Evolutionary conservation across 2,888 invertebrate species (phyloP).

Genomic region (Blera fallax): DNA sequence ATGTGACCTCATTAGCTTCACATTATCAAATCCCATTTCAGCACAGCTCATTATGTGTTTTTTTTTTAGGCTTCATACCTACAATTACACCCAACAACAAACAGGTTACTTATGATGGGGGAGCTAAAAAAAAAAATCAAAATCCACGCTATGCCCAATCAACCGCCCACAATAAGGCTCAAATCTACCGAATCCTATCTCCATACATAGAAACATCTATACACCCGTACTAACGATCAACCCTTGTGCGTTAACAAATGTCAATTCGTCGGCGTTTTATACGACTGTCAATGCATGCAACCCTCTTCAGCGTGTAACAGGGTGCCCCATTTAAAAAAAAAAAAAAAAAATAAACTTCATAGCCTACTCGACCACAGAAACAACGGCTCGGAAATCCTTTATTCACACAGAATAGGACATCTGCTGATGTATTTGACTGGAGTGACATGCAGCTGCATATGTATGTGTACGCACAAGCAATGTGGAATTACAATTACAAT

Average conservation of each 20-base stretch:
- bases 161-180: constrained; percentile 21
- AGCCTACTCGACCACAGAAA: constrained; percentile 39
- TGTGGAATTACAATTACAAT: constrained; percentile 8
- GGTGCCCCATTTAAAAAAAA: constrained; percentile 17
- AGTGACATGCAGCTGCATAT: neutral
- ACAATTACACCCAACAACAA: neutral
- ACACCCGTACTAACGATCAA: neutral
- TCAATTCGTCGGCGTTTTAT: constrained; percentile 27
- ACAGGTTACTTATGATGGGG: constrained; percentile 6
- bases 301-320: constrained; percentile 20
- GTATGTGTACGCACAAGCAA: neutral
- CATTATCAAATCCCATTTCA: constrained; percentile 20
- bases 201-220: neutral
- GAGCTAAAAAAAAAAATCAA: neutral
- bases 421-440: constrained; percentile 49
- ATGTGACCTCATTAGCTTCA: constrained; percentile 29
- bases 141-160: constrained; percentile 38
- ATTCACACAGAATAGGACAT: constrained; percentile 51
- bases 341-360: constrained; percentile 1
- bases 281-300: constrained; percentile 42
- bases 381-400: constrained; percentile 51
- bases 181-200: constrained; percentile 8
- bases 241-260: constrained; percentile 24
- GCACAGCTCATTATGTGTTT: neutral
- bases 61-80: neutral